Conservation (phyloP, 2,113 vertebrate genomes). For the Mesitornis unicolor region DNA sequence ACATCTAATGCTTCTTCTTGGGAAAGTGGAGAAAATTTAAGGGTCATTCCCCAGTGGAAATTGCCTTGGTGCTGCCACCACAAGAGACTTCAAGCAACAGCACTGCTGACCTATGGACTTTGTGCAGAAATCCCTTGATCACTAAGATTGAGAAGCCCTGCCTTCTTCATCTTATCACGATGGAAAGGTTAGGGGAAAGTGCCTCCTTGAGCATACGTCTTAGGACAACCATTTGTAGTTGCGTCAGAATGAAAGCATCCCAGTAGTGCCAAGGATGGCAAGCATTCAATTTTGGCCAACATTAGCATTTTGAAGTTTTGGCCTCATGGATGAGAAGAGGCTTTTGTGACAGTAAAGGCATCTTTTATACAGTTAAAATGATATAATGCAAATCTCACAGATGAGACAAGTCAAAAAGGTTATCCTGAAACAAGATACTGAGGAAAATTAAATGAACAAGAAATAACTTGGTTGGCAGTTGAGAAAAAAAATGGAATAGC, state of each 20-base stretch:
- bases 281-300: background rate
- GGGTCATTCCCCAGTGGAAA: background rate
- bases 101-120: background rate
- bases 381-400: background rate
- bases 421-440: background rate
- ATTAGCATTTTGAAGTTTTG: background rate
- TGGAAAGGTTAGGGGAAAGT: background rate
- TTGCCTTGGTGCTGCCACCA: background rate
- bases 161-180: background rate
- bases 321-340: background rate
- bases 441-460: background rate
- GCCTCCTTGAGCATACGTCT: background rate
- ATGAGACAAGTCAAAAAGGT: background rate
- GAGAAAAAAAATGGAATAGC: background rate
- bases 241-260: background rate
- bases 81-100: background rate
- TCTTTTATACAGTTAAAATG: background rate
- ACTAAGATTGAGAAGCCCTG: background rate
- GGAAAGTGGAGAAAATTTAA: background rate
- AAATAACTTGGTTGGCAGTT: background rate
- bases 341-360: background rate
- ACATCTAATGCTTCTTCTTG: background rate
- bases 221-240: background rate
- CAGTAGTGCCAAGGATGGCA: background rate
- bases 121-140: background rate